Percentiles rank a stretch among this genome's conserved stretches.
phyloP scores from a whole-genome alignment of 2,888 invertebrate genomes.

The Trilocha varians region DNA sequence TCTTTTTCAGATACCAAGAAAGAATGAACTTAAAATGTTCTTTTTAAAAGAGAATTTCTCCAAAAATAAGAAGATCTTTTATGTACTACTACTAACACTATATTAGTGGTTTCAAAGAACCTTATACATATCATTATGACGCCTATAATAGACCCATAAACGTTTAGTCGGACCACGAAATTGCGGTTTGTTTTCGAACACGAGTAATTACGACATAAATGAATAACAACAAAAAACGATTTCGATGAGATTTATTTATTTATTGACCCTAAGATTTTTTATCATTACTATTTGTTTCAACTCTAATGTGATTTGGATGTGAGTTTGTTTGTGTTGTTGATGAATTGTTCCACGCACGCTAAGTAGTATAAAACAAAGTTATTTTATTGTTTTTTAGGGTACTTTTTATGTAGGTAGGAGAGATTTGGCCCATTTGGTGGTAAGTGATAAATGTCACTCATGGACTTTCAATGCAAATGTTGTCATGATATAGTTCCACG shows the following conservation, averaged over 20 bases:
- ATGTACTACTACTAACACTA: constrained; percentile 25
- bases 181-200: constrained; percentile 64
- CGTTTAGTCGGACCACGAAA: constrained; percentile 54
- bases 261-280: constrained; percentile 46
- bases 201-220: constrained; percentile 60
- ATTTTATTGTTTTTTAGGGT: too few relatives aligned
- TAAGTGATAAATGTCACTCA: too few relatives aligned
- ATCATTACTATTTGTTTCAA: constrained; percentile 24
- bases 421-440: too few relatives aligned
- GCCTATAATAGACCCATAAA: constrained; percentile 64
- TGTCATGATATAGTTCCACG: too few relatives aligned
- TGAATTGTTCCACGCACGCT: too few relatives aligned
- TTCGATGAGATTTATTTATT: constrained; percentile 63
- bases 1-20: too few relatives aligned
- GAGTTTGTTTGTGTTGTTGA: too few relatives aligned
- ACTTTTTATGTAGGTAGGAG: too few relatives aligned
- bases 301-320: constrained; percentile 14
- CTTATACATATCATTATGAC: constrained; percentile 54
- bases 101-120: constrained; percentile 24
- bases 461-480: too few relatives aligned
- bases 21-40: too few relatives aligned
- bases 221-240: constrained; percentile 56
- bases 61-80: constrained; percentile 9
- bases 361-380: too few relatives aligned
- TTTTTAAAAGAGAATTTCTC: not conserved